These are phyloP conservation scores for Nylanderia fulva DNA, from an alignment of 1,140 invertebrate species.

Conservation along the genomic window DNA sequence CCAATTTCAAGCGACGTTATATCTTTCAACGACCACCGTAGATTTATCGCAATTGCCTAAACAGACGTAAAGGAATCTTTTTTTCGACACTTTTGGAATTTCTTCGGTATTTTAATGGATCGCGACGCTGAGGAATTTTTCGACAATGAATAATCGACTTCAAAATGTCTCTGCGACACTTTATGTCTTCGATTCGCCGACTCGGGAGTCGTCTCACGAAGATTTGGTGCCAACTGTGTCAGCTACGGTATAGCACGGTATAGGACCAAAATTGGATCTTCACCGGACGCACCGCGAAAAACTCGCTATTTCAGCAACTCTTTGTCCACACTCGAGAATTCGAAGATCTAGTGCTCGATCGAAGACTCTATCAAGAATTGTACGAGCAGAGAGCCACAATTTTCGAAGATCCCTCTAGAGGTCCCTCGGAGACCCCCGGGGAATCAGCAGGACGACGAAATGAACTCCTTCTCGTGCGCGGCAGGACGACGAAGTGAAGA, in stretches of 20 bases:
- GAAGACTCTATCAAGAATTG: not conserved
- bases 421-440: not conserved
- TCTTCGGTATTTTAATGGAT: not conserved
- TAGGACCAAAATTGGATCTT: conserved; percentile 5
- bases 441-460: not conserved
- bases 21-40: conserved; percentile 15
- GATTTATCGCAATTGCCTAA: not conserved
- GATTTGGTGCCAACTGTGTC: not conserved
- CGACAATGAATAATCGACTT: too few species aligned
- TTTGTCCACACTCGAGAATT: conserved; percentile 1
- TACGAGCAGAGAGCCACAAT: not conserved
- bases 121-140: not conserved
- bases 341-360: not conserved
- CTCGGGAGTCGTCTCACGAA: not conserved
- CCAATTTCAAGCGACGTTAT: conserved; percentile 42
- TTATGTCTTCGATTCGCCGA: not conserved
- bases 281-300: not conserved
- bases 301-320: not conserved
- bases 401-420: not conserved
- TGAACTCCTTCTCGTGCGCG: conserved; percentile 14
- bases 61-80: too few species aligned
- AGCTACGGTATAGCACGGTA: too few species aligned
- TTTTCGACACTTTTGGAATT: too few species aligned
- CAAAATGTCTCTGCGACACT: not conserved
- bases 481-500: conserved; percentile 1